Evolutionary conservation across 2,888 invertebrate genomes (phyloP).

Genomic region (Eupithecia subfuscata): DNA sequence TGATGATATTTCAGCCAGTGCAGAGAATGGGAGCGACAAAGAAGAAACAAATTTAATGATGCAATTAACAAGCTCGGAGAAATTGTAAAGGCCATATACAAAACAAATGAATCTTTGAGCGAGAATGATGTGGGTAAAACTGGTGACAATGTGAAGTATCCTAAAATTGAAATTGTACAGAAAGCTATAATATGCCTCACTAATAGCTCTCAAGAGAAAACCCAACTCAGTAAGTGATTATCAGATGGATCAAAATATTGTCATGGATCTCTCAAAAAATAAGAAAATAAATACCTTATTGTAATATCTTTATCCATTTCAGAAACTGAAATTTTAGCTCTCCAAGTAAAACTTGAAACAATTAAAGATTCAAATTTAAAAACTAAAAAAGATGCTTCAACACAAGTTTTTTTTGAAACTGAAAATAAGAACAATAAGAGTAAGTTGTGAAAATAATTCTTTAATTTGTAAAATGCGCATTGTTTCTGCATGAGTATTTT

Average conservation of each 20-base stretch:
- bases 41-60: conserved; percentile 86
- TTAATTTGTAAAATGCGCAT: neutral
- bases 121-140: conserved; percentile 51
- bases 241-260: conserved; percentile 17
- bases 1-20: conserved; percentile 77
- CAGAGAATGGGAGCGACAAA: conserved; percentile 88
- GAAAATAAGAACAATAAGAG: conserved; percentile 64
- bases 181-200: conserved; percentile 72
- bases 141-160: conserved; percentile 67
- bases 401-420: conserved; percentile 65
- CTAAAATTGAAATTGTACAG: conserved; percentile 77
- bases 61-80: conserved; percentile 73
- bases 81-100: conserved; percentile 64
- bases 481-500: neutral
- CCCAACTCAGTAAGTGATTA: conserved; percentile 70
- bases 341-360: conserved; percentile 70
- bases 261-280: neutral
- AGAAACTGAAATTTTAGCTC: conserved; percentile 76
- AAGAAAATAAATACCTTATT: neutral
- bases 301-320: conserved; percentile 34
- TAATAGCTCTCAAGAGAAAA: conserved; percentile 67
- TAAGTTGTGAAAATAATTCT: conserved; percentile 49
- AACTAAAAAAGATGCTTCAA: conserved; percentile 68
- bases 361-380: conserved; percentile 45
- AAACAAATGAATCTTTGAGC: conserved; percentile 50